Conservation (phyloP, 2,797 vertebrate species). For the Calcarius lapponicus region DNA sequence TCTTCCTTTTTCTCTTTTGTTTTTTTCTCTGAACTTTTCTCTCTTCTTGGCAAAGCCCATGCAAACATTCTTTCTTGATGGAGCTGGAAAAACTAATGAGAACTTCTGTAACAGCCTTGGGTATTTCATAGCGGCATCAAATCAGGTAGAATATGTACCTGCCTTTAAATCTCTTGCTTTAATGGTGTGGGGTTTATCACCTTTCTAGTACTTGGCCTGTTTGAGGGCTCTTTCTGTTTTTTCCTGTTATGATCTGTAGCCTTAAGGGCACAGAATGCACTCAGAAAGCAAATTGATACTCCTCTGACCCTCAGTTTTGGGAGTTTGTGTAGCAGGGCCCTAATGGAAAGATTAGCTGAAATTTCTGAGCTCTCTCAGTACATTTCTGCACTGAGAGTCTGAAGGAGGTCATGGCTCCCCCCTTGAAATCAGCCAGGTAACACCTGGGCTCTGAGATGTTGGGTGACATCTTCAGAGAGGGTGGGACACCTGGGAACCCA, state of each 20-base stretch:
- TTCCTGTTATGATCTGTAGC: not conserved
- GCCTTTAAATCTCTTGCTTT: not conserved
- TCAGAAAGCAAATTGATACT: conserved; percentile 28
- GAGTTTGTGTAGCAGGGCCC: not conserved
- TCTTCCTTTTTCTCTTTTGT: not conserved
- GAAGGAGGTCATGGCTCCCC: not conserved
- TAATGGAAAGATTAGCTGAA: not conserved
- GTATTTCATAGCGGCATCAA: not conserved
- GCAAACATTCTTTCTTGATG: not conserved
- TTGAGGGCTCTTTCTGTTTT: not conserved
- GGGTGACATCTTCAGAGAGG: not conserved
- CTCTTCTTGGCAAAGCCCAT: not conserved
- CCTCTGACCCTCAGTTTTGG: not conserved
- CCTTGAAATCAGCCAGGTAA: not conserved
- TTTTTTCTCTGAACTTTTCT: not conserved
- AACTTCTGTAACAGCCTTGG: not conserved
- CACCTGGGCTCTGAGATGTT: not conserved
- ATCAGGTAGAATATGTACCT: not conserved
- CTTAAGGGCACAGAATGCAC: not conserved
- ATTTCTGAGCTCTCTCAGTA: not conserved
- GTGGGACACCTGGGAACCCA: not conserved
- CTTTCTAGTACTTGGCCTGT: not conserved
- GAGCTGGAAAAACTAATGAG: not conserved
- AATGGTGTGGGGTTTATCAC: not conserved
- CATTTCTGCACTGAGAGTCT: not conserved